Evolutionary conservation across 2,113 vertebrate genomes (phyloP).

Genomic region (Seriola dumerili): DNA sequence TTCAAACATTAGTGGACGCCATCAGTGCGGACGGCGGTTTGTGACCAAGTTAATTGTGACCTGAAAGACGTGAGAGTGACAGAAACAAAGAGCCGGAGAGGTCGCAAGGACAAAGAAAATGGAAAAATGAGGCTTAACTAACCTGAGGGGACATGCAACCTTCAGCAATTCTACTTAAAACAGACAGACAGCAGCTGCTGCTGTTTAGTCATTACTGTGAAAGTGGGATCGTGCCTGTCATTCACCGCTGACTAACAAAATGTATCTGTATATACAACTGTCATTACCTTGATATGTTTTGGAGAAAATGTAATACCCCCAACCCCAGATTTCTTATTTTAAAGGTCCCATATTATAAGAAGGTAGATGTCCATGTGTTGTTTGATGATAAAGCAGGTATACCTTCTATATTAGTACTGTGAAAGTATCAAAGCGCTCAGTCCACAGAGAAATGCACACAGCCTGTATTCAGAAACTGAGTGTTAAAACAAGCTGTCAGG

Average conservation of each 20-base stretch:
- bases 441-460: too few species aligned
- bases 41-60: slow-evolving; percentile 47
- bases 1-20: slow-evolving; percentile 43
- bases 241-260: background rate
- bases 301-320: background rate
- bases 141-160: slow-evolving; percentile 59
- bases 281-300: slow-evolving; percentile 5
- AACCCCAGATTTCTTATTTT: background rate
- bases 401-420: too few species aligned
- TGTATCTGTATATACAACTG: background rate
- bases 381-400: too few species aligned
- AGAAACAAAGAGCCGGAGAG: slow-evolving; percentile 49
- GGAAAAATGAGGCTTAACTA: slow-evolving; percentile 47
- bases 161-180: slow-evolving; percentile 52
- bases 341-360: background rate
- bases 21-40: slow-evolving; percentile 21
- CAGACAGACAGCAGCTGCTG: slow-evolving; percentile 55
- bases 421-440: too few species aligned
- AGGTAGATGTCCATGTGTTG: too few species aligned
- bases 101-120: slow-evolving; percentile 49
- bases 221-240: background rate
- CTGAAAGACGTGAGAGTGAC: slow-evolving; percentile 52
- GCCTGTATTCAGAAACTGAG: too few species aligned
- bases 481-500: too few species aligned
- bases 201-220: slow-evolving; percentile 33